These are phyloP conservation scores for Etheostoma cragini DNA, from an alignment of 2,113 vertebrate genomes.

Conservation along the genomic window DNA sequence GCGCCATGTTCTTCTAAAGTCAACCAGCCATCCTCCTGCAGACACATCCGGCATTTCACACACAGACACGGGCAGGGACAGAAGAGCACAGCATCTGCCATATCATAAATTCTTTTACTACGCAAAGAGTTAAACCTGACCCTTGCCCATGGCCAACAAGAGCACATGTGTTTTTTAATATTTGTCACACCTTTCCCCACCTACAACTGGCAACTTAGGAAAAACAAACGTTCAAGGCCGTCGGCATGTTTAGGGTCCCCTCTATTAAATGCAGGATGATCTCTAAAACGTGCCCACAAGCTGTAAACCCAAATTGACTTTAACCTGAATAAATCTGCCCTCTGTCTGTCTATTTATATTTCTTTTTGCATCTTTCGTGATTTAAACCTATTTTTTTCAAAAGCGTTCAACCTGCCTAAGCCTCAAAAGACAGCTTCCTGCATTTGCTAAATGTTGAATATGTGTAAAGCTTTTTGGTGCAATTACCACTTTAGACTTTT, in stretches of 20 bases:
- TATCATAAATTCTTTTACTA: conserved; percentile 40
- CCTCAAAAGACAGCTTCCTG: not conserved
- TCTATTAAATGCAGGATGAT: conserved; percentile 12
- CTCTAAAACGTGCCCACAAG: conserved; percentile 14
- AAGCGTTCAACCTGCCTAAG: conserved; percentile 3
- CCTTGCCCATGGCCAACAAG: conserved; percentile 10
- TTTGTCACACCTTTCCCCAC: conserved; percentile 42
- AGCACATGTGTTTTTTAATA: conserved; percentile 3
- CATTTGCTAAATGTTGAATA: not conserved
- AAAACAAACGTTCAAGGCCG: conserved; percentile 15
- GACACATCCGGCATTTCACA: conserved; percentile 42
- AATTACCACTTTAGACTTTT: not conserved
- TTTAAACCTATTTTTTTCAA: conserved; percentile 6
- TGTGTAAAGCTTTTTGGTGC: too few species aligned
- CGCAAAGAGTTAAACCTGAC: conserved; percentile 27
- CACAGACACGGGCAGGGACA: not conserved
- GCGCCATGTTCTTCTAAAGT: conserved; percentile 23
- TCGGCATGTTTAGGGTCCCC: not conserved
- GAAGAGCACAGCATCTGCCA: conserved; percentile 42
- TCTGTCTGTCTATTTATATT: too few species aligned
- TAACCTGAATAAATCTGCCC: conserved; percentile 36
- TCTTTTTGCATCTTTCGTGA: not conserved
- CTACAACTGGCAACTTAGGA: conserved; percentile 16
- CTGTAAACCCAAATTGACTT: conserved; percentile 17
- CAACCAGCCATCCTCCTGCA: conserved; percentile 12